Conservation (phyloP, 2,797 vertebrate species). For the Podarcis siculus region DNA sequence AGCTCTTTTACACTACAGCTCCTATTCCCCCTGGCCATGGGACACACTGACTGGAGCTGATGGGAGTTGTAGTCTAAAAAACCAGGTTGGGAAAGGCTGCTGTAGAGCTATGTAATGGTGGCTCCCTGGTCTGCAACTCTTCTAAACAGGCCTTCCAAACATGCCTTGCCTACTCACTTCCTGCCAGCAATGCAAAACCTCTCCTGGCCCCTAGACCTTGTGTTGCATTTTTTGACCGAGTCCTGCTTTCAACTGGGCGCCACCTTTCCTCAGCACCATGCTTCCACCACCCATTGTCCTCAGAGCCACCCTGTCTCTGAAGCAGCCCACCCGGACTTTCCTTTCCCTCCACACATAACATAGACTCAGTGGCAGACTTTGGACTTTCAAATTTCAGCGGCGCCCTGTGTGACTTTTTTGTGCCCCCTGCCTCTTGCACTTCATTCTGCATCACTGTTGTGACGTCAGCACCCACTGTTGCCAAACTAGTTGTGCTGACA, state of each 20-base stretch:
- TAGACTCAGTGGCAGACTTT: no score
- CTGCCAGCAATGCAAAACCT: background rate
- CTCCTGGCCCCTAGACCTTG: background rate
- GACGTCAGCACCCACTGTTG: no score
- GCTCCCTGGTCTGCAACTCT: no score
- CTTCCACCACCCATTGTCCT: background rate
- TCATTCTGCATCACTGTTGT: no score
- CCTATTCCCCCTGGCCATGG: no score
- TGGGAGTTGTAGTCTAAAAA: background rate
- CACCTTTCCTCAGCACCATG: background rate
- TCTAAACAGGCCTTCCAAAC: background rate
- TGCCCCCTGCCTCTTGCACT: no score
- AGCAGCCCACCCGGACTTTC: accelerated
- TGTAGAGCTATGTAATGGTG: background rate
- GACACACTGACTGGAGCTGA: background rate
- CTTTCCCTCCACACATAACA: background rate
- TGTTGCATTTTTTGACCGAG: background rate
- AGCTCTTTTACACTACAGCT: no score
- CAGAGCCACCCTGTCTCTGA: background rate
- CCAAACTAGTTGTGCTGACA: no score
- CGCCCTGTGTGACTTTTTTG: no score
- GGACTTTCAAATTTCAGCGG: no score
- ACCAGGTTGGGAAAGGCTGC: no score
- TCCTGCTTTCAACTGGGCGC: background rate
- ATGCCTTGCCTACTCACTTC: background rate